Evolutionary conservation across 2,113 vertebrate species (phyloP).

Genomic region (Coturnix japonica): DNA sequence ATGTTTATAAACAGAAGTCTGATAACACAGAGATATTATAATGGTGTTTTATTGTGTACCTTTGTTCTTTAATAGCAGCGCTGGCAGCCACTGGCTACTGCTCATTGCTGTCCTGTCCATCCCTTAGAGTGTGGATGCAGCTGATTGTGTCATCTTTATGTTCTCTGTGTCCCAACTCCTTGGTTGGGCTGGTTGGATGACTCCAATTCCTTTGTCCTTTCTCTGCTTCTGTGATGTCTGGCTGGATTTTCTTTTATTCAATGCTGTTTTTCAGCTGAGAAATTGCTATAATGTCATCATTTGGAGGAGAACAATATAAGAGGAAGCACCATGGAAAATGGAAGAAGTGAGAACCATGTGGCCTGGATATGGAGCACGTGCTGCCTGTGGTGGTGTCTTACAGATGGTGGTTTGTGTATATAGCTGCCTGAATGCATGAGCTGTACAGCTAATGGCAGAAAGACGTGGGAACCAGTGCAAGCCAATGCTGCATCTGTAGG

Average conservation of each 20-base stretch:
- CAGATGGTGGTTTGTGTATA: fast-evolving
- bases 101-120: not conserved
- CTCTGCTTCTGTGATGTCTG: not conserved
- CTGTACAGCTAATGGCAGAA: not conserved
- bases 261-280: not conserved
- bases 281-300: not conserved
- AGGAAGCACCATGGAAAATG: conserved; percentile 48
- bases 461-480: not conserved
- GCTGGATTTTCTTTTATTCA: not conserved
- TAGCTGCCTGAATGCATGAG: not conserved
- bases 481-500: not conserved
- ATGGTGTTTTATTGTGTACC: fast-evolving
- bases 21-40: not conserved
- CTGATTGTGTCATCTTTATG: not conserved
- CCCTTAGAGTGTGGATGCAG: not conserved
- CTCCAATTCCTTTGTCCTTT: not conserved
- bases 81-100: not conserved
- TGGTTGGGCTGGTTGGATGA: not conserved
- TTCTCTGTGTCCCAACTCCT: not conserved
- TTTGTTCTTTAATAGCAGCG: not conserved
- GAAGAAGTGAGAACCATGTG: not conserved
- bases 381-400: fast-evolving
- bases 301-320: not conserved
- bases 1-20: conserved; percentile 56
- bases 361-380: not conserved